phyloP scores from a whole-genome alignment of 2,113 vertebrate genomes.

The Sus scrofa region DNA sequence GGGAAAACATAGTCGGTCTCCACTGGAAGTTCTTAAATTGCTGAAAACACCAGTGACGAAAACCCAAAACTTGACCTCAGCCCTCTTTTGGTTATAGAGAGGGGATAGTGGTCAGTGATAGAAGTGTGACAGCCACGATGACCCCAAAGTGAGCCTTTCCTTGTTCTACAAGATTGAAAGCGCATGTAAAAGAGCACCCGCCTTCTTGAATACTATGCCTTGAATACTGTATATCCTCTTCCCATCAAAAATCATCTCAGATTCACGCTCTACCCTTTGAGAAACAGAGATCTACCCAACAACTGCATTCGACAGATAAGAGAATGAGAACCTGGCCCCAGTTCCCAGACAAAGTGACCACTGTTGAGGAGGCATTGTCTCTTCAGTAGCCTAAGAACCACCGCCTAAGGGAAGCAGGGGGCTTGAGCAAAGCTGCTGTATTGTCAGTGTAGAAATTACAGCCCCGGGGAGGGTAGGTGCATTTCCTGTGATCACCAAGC shows the following conservation, averaged over 20 bases:
- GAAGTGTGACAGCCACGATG: neutral
- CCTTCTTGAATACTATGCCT: neutral
- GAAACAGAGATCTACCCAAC: neutral
- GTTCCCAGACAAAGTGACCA: neutral
- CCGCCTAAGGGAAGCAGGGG: neutral
- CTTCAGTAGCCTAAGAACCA: neutral
- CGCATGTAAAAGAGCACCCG: neutral
- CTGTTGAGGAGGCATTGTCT: too few species aligned
- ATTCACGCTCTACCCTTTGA: neutral
- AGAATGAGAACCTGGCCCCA: neutral
- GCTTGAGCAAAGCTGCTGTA: accelerated
- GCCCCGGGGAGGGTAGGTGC: accelerated
- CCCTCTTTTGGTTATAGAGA: neutral
- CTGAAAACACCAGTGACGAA: neutral
- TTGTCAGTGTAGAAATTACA: neutral
- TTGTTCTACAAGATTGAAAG: neutral
- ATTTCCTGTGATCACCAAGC: neutral
- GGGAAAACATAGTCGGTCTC: neutral
- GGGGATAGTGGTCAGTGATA: neutral
- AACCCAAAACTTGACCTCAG: neutral
- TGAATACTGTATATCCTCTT: neutral
- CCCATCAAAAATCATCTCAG: neutral
- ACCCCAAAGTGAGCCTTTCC: neutral
- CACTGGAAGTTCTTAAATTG: neutral
- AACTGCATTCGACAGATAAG: neutral